These are phyloP conservation scores for Tetramorium parvispinum DNA, from an alignment of 1,140 invertebrate species.

Conservation along the genomic window DNA sequence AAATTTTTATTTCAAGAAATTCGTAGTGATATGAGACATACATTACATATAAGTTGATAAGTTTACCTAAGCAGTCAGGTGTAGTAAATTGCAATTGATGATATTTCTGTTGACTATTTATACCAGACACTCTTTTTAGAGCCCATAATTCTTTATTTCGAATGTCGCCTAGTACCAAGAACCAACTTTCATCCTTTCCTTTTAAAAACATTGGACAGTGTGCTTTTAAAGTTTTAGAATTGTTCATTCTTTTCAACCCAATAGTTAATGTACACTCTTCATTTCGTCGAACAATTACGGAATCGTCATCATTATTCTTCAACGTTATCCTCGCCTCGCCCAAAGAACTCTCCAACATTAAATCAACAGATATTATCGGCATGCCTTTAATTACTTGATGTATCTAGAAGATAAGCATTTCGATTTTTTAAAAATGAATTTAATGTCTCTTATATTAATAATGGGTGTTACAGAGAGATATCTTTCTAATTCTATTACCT, in stretches of 20 bases:
- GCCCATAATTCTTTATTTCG: slow-evolving; percentile 92
- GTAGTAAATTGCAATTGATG: slow-evolving; percentile 89
- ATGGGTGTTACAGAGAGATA: background rate
- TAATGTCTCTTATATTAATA: background rate
- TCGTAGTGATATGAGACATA: slow-evolving; percentile 23
- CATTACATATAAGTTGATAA: slow-evolving; percentile 38
- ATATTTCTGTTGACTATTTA: slow-evolving; percentile 82
- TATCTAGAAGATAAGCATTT: slow-evolving; percentile 76
- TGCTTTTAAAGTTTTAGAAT: slow-evolving; percentile 86
- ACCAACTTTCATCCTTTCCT: slow-evolving; percentile 98
- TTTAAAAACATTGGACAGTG: slow-evolving; percentile 95
- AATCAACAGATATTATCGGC: slow-evolving; percentile 87
- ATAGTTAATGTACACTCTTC: slow-evolving; percentile 91
- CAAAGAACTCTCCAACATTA: slow-evolving; percentile 86
- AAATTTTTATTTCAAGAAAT: slow-evolving; percentile 38
- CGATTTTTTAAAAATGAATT: slow-evolving; percentile 22
- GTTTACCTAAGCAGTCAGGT: slow-evolving; percentile 87
- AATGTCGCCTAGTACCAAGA: slow-evolving; percentile 93
- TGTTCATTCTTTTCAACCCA: slow-evolving; percentile 85
- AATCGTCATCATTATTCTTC: slow-evolving; percentile 81
- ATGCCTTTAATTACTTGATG: slow-evolving; percentile 88
- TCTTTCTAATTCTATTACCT: slow-evolving; percentile 80
- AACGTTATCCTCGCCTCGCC: slow-evolving; percentile 83
- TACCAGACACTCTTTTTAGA: slow-evolving; percentile 89
- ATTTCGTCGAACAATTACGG: slow-evolving; percentile 88